Evolutionary conservation across 2,888 invertebrate species (phyloP).

Genomic region (Sabellastarte sp.): DNA sequence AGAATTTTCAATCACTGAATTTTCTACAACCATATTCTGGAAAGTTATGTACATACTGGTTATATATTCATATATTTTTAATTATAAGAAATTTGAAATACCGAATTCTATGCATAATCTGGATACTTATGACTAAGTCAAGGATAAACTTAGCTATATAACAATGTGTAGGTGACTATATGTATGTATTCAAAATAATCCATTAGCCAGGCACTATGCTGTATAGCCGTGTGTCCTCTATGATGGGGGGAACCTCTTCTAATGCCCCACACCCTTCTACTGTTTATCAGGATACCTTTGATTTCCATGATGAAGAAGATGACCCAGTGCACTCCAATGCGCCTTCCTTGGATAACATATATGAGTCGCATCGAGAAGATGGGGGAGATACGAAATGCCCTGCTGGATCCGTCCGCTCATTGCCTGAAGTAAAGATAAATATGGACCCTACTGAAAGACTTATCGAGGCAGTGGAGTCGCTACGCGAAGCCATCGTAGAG

Average conservation of each 20-base stretch:
- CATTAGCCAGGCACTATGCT: not conserved
- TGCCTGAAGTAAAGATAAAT: not conserved
- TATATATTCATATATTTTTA: too few species aligned
- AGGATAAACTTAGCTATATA: too few species aligned
- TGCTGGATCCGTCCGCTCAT: too few species aligned
- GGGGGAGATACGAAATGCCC: too few species aligned
- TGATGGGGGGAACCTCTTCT: not conserved
- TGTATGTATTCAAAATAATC: too few species aligned
- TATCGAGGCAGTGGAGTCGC: constrained; percentile 27
- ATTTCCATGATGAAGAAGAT: not conserved
- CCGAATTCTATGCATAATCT: too few species aligned
- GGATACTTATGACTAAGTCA: too few species aligned
- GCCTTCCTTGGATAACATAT: not conserved
- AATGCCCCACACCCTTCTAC: not conserved
- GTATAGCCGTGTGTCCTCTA: not conserved
- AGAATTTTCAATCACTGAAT: too few species aligned
- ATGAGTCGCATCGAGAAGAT: not conserved
- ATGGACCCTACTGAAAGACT: not conserved
- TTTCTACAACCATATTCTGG: too few species aligned
- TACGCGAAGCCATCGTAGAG: constrained; percentile 32
- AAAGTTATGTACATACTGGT: too few species aligned
- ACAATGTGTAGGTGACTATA: too few species aligned
- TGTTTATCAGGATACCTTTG: not conserved
- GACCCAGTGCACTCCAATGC: not conserved
- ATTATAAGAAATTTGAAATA: too few species aligned